A percentile compares a stretch with the other conserved stretches of the same genome.
Conservation (phyloP, 2,113 vertebrate species). For the Eleginops maclovinus region DNA sequence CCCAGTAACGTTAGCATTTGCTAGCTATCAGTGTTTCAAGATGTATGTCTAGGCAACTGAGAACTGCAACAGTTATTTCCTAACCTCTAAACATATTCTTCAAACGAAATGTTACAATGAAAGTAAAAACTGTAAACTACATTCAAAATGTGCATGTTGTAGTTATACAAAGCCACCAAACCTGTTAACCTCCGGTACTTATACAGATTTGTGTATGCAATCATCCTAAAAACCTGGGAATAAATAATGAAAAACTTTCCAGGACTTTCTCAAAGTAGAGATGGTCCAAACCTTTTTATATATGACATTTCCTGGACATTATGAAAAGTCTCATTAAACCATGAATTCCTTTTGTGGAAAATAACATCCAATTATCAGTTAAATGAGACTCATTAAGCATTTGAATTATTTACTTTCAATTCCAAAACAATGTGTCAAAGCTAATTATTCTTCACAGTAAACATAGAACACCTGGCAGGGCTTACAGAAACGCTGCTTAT, state of each 20-base stretch:
- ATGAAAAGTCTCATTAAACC: constrained; percentile 1
- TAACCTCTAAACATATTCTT: no score
- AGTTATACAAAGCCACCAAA: no score
- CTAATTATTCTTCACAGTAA: constrained; percentile 18
- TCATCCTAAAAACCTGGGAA: constrained; percentile 21
- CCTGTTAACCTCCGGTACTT: no score
- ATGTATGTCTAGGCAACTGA: no score
- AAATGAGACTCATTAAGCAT: constrained; percentile 24
- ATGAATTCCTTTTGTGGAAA: neutral
- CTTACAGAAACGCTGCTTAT: constrained; percentile 28
- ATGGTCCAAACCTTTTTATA: constrained; percentile 4
- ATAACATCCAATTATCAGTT: constrained; percentile 28
- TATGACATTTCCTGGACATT: constrained; percentile 5
- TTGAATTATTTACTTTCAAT: constrained; percentile 11
- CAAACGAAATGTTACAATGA: no score
- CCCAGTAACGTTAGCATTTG: no score
- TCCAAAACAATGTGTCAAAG: constrained; percentile 38
- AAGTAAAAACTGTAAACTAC: no score
- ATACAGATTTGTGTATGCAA: constrained; percentile 9
- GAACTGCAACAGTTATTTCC: no score
- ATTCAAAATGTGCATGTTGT: no score
- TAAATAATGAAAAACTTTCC: constrained; percentile 6
- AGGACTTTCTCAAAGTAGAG: neutral
- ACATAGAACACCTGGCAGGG: neutral
- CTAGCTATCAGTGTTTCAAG: no score